A percentile compares a stretch with the other conserved stretches of the same genome.
Conservation (phyloP, 2,113 vertebrate species). For the Callospermophilus lateralis region DNA sequence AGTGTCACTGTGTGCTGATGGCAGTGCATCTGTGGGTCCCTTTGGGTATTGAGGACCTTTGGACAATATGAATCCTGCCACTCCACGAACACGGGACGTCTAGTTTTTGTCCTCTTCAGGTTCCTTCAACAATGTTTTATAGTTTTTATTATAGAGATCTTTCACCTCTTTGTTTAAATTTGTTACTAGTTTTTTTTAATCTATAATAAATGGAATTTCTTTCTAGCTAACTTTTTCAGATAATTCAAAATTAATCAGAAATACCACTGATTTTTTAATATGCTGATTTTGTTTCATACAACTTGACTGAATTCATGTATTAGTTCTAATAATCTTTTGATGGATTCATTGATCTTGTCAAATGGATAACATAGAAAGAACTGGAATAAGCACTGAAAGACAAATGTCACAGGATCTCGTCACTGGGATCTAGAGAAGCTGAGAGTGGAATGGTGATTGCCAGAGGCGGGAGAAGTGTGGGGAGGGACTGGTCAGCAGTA, state of each 20-base stretch:
- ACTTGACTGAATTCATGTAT: not conserved
- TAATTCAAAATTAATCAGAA: not conserved
- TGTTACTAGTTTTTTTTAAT: not conserved
- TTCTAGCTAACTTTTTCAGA: not conserved
- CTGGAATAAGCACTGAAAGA: not conserved
- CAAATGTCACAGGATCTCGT: not conserved
- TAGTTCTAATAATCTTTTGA: not conserved
- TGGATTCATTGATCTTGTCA: not conserved
- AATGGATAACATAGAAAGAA: not conserved
- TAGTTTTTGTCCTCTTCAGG: not conserved
- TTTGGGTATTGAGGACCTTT: not conserved
- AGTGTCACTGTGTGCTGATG: not conserved
- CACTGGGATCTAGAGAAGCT: not conserved
- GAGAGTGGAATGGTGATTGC: not conserved
- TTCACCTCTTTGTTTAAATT: not conserved
- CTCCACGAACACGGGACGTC: too few relatives aligned
- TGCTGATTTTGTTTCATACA: not conserved
- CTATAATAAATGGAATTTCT: not conserved
- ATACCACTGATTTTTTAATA: not conserved
- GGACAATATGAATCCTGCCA: not conserved
- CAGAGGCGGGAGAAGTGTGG: too few relatives aligned
- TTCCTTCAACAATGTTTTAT: not conserved
- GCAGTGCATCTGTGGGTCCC: too few relatives aligned
- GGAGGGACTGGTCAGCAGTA: too few relatives aligned
- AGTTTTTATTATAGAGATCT: not conserved